Conservation (phyloP, 1,140 invertebrate species). For the Procambarus virginalis region DNA sequence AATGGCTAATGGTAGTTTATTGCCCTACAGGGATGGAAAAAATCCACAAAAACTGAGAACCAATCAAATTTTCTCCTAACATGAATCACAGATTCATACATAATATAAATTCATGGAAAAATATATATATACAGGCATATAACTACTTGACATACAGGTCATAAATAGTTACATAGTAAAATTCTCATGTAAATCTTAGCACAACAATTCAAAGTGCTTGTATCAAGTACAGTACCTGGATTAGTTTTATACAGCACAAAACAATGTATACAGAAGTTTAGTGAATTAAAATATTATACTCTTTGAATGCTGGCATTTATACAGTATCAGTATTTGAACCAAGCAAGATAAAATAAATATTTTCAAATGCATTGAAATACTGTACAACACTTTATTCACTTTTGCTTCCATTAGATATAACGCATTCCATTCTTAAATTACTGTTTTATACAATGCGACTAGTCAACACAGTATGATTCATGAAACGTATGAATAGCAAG, state of each 20-base stretch:
- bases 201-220: conserved; percentile 26
- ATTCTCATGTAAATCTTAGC: conserved; percentile 13
- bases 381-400: background rate
- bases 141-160: background rate
- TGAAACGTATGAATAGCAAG: conserved; percentile 38
- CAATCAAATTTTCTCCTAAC: conserved; percentile 22
- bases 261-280: too few species aligned
- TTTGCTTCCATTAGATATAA: conserved; percentile 12
- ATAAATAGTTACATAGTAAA: conserved; percentile 12
- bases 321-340: background rate
- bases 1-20: too few species aligned
- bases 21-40: background rate
- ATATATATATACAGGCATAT: conserved; percentile 27
- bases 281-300: background rate
- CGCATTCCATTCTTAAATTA: conserved; percentile 26
- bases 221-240: background rate
- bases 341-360: background rate
- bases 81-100: conserved; percentile 50
- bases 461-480: conserved; percentile 51
- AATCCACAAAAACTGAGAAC: background rate
- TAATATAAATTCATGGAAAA: conserved; percentile 7
- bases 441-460: conserved; percentile 58
- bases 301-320: background rate
- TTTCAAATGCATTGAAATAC: background rate
- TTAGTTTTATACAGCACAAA: background rate